phyloP scores from a whole-genome alignment of 2,888 invertebrate species.

The Formica aserva region DNA sequence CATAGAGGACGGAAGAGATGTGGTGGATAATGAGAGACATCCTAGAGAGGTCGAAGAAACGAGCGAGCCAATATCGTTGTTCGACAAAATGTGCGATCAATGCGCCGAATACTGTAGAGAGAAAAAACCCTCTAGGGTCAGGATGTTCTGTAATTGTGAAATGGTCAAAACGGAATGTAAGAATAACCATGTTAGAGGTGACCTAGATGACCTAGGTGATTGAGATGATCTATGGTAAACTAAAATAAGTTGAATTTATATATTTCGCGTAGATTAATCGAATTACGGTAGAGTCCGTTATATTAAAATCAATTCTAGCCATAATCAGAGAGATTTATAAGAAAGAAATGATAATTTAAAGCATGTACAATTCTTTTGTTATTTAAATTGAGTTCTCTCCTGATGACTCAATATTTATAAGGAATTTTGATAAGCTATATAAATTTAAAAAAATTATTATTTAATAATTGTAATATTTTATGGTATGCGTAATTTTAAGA shows the following conservation, averaged over 20 bases:
- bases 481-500: background rate
- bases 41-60: too few species aligned
- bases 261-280: constrained; percentile 78
- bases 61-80: too few species aligned
- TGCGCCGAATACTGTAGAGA: too few species aligned
- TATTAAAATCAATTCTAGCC: background rate
- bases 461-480: background rate
- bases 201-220: too few species aligned
- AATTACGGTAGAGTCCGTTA: constrained; percentile 49
- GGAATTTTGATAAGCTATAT: background rate
- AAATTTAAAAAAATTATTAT: constrained; percentile 4
- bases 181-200: too few species aligned
- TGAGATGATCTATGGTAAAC: too few species aligned
- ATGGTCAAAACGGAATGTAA: too few species aligned
- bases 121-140: too few species aligned
- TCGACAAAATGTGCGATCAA: too few species aligned
- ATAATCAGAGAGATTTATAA: background rate
- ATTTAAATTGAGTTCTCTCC: background rate
- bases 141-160: too few species aligned
- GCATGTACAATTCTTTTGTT: background rate
- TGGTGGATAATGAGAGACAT: too few species aligned
- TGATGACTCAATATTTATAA: background rate
- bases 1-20: too few species aligned
- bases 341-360: background rate
- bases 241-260: constrained; percentile 76